Evolutionary conservation across 1,140 invertebrate genomes (phyloP), one percentile per base, ranked within the genome.

Genomic region (Melipona quadrifasciata): DNA sequence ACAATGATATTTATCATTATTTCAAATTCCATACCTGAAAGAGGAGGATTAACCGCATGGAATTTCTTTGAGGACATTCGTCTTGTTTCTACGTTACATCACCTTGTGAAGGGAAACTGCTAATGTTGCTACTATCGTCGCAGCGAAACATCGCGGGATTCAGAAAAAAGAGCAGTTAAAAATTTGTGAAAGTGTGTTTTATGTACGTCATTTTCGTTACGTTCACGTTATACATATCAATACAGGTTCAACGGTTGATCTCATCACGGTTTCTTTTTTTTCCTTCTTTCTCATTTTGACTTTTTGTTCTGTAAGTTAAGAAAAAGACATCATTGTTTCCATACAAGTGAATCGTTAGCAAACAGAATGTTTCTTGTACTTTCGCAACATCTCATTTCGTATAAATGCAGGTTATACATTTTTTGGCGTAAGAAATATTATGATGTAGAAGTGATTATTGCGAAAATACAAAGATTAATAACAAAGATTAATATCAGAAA

Each of bases 1-100:
- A 34, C 86, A 82, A 86, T 87, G 82, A 86, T 84, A 75, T 53
- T 77, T 83, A 87, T 87, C 84, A 58, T 88, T 85, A 80, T 90
- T 86, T 82, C 90, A 81, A 81, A 91, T 81, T 86, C 81, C 83
- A 84, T 83, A 86, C 88, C 87, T 89, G 86, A 87, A 51, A 88
- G n/a, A 84, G 82, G 86, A 92, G 84, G 89, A 92, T 90, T 93
- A 92, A 93, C 90, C 83, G 91, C 92, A 92, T 93, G 92, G 91
- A 92, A 88, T 90, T 92, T 89, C 86, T 89, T 92, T 90, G 89
- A 87, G 87, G 80, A 92, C 84, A 87, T 85, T 84, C 86, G 84
- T 86, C 90, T 89, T 88, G 82, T 92, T 89, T 89, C 90, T 89
- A 79, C 90, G 87, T 90, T 67, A 90, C 78, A 87, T 86, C 87